These are phyloP conservation scores for Morpho achilles DNA, from an alignment of 2,888 invertebrate species.

Conservation along the genomic window DNA sequence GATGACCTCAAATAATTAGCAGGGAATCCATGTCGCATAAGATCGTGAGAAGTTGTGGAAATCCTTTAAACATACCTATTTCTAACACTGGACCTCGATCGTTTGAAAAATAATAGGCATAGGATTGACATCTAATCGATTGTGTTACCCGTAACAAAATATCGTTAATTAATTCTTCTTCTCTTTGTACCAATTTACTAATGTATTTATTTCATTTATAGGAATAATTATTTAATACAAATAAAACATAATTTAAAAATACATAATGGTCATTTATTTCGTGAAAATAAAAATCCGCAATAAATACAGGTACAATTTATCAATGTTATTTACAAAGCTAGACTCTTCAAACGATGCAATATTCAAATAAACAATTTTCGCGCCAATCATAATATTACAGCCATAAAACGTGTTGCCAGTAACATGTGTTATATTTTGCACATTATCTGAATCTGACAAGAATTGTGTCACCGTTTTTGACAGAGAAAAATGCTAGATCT, in stretches of 20 bases:
- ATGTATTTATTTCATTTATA: too few species aligned
- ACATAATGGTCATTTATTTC: slow-evolving; percentile 62
- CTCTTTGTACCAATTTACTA: too few species aligned
- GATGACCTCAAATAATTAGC: too few species aligned
- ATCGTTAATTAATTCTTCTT: too few species aligned
- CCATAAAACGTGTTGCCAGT: slow-evolving; percentile 35
- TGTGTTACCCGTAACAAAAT: too few species aligned
- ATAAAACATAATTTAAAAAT: slow-evolving; percentile 50
- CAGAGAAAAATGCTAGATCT: slow-evolving; percentile 89
- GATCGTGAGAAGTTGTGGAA: too few species aligned
- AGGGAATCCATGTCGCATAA: too few species aligned
- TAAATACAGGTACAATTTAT: slow-evolving; percentile 68
- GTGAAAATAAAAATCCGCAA: slow-evolving; percentile 50
- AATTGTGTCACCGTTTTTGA: slow-evolving; percentile 90
- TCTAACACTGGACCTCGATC: too few species aligned
- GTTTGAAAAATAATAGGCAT: too few species aligned
- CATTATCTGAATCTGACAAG: slow-evolving; percentile 81
- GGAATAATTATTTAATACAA: not conserved
- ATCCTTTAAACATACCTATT: too few species aligned
- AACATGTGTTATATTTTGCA: slow-evolving; percentile 11
- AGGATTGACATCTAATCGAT: too few species aligned
- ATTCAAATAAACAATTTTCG: slow-evolving; percentile 26
- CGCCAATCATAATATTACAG: slow-evolving; percentile 32
- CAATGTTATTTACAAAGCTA: slow-evolving; percentile 61
- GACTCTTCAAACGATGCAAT: slow-evolving; percentile 29